phyloP scores from a whole-genome alignment of 2,797 vertebrate genomes.

The Pseudocheirus occidentalis region DNA sequence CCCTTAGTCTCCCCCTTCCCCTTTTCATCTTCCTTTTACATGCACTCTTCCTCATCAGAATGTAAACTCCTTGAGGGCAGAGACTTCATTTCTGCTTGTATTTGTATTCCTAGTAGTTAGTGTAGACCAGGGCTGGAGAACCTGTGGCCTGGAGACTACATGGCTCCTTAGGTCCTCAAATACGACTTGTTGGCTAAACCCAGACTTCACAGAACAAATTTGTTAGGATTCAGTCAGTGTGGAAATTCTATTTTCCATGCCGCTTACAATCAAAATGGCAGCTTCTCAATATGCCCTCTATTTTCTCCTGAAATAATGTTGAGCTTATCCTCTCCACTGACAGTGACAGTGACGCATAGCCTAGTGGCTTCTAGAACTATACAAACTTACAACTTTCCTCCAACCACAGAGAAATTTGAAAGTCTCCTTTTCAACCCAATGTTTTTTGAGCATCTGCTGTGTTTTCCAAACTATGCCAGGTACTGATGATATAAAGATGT shows the following conservation, averaged over 20 bases:
- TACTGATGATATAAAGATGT: conserved; percentile 14
- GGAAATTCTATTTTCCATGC: neutral
- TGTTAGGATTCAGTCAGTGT: no score
- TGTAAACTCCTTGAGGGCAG: neutral
- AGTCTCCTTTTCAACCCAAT: neutral
- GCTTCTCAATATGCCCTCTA: neutral
- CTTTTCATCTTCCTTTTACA: neutral
- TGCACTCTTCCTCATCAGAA: neutral
- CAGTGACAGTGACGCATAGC: neutral
- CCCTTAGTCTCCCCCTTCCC: neutral
- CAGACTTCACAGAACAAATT: no score
- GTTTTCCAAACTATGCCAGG: neutral
- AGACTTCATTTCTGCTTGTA: neutral
- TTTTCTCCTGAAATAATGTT: neutral
- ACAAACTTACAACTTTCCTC: neutral
- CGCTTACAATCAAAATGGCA: neutral
- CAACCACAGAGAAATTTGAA: neutral
- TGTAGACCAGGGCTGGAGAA: neutral
- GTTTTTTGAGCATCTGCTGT: neutral
- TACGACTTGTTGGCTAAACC: no score
- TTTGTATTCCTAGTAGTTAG: neutral
- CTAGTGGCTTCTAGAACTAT: neutral
- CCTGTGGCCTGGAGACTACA: no score
- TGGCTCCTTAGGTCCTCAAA: no score
- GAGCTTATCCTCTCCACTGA: neutral